Conservation (phyloP, 2,797 vertebrate genomes). For the Netta rufina region DNA sequence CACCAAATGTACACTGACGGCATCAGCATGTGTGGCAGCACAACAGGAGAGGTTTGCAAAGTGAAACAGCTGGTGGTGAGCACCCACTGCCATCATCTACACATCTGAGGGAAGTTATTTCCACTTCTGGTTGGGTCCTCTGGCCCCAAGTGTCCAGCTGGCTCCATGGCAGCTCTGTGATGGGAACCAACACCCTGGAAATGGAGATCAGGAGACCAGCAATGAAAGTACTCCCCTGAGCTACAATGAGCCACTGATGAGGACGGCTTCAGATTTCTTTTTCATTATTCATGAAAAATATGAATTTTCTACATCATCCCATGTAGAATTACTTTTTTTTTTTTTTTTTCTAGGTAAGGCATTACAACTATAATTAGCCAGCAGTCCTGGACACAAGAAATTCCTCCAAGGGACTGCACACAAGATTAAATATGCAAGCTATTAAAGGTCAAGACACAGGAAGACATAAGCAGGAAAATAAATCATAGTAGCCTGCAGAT, state of each 20-base stretch:
- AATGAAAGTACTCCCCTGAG: neutral
- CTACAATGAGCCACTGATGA: neutral
- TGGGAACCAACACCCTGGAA: neutral
- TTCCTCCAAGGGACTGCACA: neutral
- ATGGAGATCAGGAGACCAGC: neutral
- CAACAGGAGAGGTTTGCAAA: neutral
- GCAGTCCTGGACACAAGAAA: neutral
- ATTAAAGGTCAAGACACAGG: neutral
- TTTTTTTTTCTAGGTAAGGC: neutral
- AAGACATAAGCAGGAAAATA: neutral
- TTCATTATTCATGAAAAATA: neutral
- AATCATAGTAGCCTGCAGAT: neutral
- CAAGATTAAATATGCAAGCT: neutral
- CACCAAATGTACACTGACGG: neutral
- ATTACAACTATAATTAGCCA: conserved; percentile 5
- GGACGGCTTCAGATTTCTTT: neutral
- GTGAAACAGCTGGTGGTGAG: neutral
- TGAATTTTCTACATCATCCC: neutral
- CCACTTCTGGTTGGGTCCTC: neutral
- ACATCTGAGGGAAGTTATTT: neutral
- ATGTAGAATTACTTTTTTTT: neutral
- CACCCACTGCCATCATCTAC: neutral
- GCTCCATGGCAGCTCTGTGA: neutral
- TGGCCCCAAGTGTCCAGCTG: accelerated
- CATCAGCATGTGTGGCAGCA: neutral